These are phyloP conservation scores for Lagenorhynchus albirostris DNA, from an alignment of 2,113 vertebrate species.

Conservation along the genomic window DNA sequence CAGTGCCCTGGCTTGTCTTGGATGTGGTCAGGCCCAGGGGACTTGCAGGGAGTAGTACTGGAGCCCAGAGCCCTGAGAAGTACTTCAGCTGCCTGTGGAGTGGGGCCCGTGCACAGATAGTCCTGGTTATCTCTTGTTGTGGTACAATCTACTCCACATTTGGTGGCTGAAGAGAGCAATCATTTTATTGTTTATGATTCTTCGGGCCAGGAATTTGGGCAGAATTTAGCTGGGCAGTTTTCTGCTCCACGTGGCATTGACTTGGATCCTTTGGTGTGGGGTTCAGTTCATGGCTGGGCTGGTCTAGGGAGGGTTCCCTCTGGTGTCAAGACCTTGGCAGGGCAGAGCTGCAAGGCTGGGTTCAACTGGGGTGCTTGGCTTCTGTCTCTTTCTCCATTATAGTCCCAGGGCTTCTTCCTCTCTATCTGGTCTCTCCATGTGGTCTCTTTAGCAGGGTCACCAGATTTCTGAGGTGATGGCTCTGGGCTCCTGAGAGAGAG, in stretches of 20 bases:
- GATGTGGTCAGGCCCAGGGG: not conserved
- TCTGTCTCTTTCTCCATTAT: not conserved
- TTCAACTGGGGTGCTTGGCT: not conserved
- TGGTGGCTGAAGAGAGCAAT: not conserved
- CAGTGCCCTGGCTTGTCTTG: not conserved
- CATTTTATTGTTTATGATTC: not conserved
- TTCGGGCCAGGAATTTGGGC: not conserved
- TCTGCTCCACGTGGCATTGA: not conserved
- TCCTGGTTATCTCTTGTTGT: not conserved
- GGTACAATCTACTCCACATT: not conserved
- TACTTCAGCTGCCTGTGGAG: not conserved
- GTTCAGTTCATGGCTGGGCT: not conserved
- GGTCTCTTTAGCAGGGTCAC: not conserved
- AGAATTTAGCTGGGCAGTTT: not conserved
- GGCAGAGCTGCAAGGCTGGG: not conserved
- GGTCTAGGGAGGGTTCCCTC: not conserved
- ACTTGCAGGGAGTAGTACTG: not conserved
- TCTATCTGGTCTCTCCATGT: not conserved
- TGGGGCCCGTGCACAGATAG: not conserved
- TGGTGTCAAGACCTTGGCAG: not conserved
- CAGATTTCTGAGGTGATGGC: not conserved
- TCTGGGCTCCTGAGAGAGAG: not conserved
- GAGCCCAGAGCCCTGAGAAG: not conserved
- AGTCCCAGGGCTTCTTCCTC: not conserved
- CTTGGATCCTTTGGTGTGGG: not conserved